Base-by-base conservation (phyloP, 2,888 invertebrate genomes). In the Hirtodrosophila alboralis region DNA sequence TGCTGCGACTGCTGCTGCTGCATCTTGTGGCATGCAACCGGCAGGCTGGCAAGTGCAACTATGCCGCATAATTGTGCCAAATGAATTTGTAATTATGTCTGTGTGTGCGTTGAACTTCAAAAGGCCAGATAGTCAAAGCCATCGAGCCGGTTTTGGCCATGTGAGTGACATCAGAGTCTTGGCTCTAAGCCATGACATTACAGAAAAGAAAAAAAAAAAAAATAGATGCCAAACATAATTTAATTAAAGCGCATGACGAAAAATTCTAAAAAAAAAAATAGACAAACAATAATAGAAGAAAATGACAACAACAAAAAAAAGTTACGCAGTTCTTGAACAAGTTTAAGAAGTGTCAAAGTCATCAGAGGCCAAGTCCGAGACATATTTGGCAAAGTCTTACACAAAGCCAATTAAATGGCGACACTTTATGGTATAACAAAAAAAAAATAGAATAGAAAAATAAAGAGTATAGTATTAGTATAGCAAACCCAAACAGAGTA, bases 1-100 rank as follows among this genome's bases (percentile, higher is more conserved):
- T 48, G 38, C 31, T 45, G 41, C 37, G 9, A 38, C 31, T 21
- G 40, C 33, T 10, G 44, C 21, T 30, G 57, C 34, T 16, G 43
- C 36, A 16, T 47, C 10, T 48, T 52, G 14, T 14, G 41, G 36
- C 53, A 40, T 54, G 73, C 58, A 43, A 48, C 61, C 48, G 36
- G 53, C 56, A 51, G 37, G 59, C 61, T 48, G 36, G 53, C 56
- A 51, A 40, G 59, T 54, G 62, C 81, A 74, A 61, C 64, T 68
- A 75, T 86, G 76, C 74, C 74, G 80, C 84, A 79, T 83, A 86
- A 83, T 83, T 84, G 85, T 84, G 83, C 78, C 83, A 83, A 86
- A 86, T 81, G 79, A 84, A 86, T 81, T 86, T 84, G 81, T 86
- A 81, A 83, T 83, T 86, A 84, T 60, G 43, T 52, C 31, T 48